phyloP scores from a whole-genome alignment of 2,113 vertebrate species.

The Trichomycterus rosablanca region DNA sequence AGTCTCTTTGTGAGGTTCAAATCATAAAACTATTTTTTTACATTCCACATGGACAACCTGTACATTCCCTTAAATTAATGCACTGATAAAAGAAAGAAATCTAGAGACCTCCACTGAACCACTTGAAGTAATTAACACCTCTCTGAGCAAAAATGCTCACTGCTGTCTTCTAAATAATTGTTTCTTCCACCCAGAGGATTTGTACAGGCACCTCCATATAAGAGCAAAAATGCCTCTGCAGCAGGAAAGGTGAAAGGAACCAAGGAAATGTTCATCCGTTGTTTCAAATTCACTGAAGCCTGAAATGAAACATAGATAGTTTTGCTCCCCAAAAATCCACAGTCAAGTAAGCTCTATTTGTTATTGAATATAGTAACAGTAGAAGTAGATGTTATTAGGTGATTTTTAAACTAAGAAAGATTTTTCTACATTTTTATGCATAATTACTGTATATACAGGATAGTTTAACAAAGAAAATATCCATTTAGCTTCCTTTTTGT shows the following conservation, averaged over 20 bases:
- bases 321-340: slow-evolving; percentile 27
- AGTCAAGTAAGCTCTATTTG: slow-evolving; percentile 2
- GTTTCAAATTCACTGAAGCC: slow-evolving; percentile 38
- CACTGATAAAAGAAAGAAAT: slow-evolving; percentile 61
- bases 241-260: background rate
- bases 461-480: no score
- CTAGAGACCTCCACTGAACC: slow-evolving; percentile 53
- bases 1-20: slow-evolving; percentile 23
- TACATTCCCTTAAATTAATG: slow-evolving; percentile 71
- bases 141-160: slow-evolving; percentile 55
- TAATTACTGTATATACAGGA: no score
- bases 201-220: slow-evolving; percentile 29
- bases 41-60: slow-evolving; percentile 64
- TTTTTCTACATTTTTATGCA: no score
- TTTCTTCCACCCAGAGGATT: slow-evolving; percentile 50
- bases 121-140: slow-evolving; percentile 69
- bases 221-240: slow-evolving; percentile 6
- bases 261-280: slow-evolving; percentile 27
- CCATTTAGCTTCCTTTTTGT: no score
- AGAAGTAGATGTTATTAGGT: background rate
- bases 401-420: slow-evolving; percentile 3
- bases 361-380: slow-evolving; percentile 16
- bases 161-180: slow-evolving; percentile 64
- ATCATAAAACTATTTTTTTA: slow-evolving; percentile 19
- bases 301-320: slow-evolving; percentile 39